Percentiles rank a stretch among this genome's conserved stretches.
Evolutionary conservation across 2,888 invertebrate species (phyloP).

Genomic region (Drosophila niveifrons): DNA sequence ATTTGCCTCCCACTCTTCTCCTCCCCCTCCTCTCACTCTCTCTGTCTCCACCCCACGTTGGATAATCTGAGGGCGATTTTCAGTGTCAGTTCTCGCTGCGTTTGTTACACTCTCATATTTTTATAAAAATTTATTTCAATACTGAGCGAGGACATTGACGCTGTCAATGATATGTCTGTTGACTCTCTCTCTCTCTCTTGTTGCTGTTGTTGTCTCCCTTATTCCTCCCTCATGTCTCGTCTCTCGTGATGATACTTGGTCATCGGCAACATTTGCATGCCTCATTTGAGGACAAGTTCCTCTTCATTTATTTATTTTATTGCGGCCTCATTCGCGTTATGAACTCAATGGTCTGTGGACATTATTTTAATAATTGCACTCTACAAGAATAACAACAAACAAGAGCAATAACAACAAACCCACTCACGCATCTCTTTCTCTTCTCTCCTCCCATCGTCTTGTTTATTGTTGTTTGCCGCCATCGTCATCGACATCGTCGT

Average conservation of each 20-base stretch:
- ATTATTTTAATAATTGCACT: conserved; percentile 83
- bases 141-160: conserved; percentile 51
- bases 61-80: no score
- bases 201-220: conserved; percentile 21
- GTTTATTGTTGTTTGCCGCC: conserved; percentile 53
- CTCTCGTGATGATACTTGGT: conserved; percentile 12
- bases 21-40: no score
- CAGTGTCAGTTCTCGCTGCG: conserved; percentile 26
- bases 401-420: conserved; percentile 42
- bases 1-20: background rate
- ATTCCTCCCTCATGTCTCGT: conserved; percentile 10
- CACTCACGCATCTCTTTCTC: background rate
- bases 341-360: conserved; percentile 83
- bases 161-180: conserved; percentile 61
- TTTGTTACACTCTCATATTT: conserved; percentile 38
- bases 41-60: no score
- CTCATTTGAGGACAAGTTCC: conserved; percentile 79
- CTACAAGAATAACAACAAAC: conserved; percentile 51
- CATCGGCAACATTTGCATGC: conserved; percentile 73
- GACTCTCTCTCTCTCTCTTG: conserved; percentile 32
- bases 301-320: conserved; percentile 84
- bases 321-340: conserved; percentile 85
- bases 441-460: conserved; percentile 1
- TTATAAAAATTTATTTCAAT: conserved; percentile 60
- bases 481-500: background rate